Base-by-base conservation (phyloP, 2,797 vertebrate genomes). In the Mormyrops attenuatus region DNA sequence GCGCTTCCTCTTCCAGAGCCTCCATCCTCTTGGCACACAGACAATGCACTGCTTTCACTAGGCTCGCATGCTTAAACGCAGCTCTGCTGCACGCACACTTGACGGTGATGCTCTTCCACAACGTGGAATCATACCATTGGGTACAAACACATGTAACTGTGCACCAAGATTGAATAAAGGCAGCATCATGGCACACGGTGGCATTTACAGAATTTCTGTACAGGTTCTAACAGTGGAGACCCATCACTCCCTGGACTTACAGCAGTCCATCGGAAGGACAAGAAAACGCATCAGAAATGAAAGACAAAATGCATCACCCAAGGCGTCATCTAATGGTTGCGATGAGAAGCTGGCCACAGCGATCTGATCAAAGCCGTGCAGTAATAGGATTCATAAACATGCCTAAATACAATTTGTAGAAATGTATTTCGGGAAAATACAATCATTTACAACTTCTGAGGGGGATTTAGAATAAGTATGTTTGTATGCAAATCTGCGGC, bases 331-430 rank as follows among this genome's bases (percentile, higher is more conserved):
- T 96, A 96, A 95, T 96, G 94, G 95, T 96, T 96, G 94, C 93
- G 96, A 96, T 93, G 96, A 95, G 90, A 96, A 98, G 96, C 96
- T 97, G 96, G 96, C 97, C 97, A 96, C 97, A 96, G 97, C 41
- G 97, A 97, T 95, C 95, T 96, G 96, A 97, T 97, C 96, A 95
- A 96, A 96, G 96, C 97, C 97, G 95, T 95, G 96, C 96, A 96
- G 96, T 98, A 99, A 97, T 98, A 97, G 97, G 96, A 99, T 98
- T 98, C 97, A 97, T 96, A 97, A 96, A 98, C 97, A 95, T 97
- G 97, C 97, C 96, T 95, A 98, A 98, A 98, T 98, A 96, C 96
- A 97, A 98, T 98, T 97, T 98, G 97, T 97, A 97, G 96, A 98
- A 97, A 98, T 98, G 97, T 96, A 97, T 97, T 98, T 97, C 95